phyloP scores from a whole-genome alignment of 1,140 invertebrate species.

The Polypedilum vanderplanki region DNA sequence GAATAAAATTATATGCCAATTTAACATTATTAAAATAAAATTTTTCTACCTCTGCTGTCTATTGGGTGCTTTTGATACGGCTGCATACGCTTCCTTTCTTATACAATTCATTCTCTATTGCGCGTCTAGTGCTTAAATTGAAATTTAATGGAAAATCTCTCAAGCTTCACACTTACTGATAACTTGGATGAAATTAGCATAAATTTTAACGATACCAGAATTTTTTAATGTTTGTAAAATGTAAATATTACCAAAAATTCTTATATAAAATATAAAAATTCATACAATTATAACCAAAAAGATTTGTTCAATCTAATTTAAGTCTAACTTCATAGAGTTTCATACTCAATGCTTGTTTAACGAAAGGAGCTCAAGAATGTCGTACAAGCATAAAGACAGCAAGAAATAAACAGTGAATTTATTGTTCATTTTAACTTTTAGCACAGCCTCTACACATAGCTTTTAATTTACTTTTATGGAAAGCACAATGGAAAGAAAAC shows the following conservation, averaged over 20 bases:
- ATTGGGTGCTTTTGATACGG: background rate
- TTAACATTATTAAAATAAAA: slow-evolving; percentile 5
- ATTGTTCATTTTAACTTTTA: slow-evolving; percentile 27
- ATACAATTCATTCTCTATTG: too few relatives aligned
- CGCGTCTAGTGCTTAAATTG: background rate
- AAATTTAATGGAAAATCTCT: slow-evolving; percentile 1
- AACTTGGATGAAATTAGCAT: background rate
- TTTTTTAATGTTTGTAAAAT: too few relatives aligned
- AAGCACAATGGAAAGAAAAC: too few relatives aligned
- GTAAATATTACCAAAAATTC: too few relatives aligned
- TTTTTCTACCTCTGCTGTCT: background rate
- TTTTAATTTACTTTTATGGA: slow-evolving; percentile 27
- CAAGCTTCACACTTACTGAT: background rate
- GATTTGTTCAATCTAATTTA: too few relatives aligned
- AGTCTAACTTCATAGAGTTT: background rate
- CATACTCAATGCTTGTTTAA: background rate
- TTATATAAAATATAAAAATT: too few relatives aligned
- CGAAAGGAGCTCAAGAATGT: background rate
- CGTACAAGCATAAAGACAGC: background rate
- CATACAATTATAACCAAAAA: background rate
- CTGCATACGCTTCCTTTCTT: background rate
- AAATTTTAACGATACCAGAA: too few relatives aligned
- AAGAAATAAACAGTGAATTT: slow-evolving; percentile 13
- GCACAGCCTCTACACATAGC: background rate
- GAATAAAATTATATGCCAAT: slow-evolving; percentile 13